Conservation (phyloP, 2,113 vertebrate species). For the Tretioscincus oriximinensis region DNA sequence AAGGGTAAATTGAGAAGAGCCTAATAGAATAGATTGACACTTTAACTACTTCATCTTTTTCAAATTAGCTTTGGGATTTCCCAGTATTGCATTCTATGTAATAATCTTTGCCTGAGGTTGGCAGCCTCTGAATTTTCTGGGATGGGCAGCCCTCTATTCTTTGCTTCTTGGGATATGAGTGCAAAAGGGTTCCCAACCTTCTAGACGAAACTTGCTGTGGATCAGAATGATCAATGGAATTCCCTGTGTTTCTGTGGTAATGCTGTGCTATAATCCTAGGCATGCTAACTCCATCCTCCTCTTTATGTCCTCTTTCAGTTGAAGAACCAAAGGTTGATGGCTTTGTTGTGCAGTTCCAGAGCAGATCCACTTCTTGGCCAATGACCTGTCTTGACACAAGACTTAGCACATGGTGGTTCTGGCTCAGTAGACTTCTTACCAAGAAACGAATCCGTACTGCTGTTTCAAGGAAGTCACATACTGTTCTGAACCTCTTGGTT, state of each 20-base stretch:
- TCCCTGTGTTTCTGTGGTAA: neutral
- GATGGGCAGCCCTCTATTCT: neutral
- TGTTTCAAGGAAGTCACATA: slow-evolving; percentile 18
- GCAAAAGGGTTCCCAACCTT: neutral
- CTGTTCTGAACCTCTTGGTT: slow-evolving; percentile 18
- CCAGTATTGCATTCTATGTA: neutral
- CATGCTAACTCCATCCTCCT: neutral
- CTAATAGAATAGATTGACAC: too few relatives aligned
- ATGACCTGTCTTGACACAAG: neutral
- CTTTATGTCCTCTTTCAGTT: neutral
- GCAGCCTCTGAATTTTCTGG: neutral
- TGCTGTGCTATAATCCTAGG: neutral
- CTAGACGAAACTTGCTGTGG: neutral
- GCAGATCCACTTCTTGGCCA: neutral
- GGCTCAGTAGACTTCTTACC: slow-evolving; percentile 4
- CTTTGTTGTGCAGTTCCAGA: neutral
- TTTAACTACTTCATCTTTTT: neutral
- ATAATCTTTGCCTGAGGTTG: accelerated
- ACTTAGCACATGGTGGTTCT: neutral
- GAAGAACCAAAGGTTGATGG: accelerated
- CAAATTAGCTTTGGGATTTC: neutral
- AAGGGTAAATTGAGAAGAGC: too few relatives aligned
- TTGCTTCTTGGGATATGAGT: neutral
- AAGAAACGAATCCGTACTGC: slow-evolving; percentile 15
- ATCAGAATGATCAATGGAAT: neutral